Conservation (phyloP, 2,113 vertebrate genomes). For the Ciconia stormi region DNA sequence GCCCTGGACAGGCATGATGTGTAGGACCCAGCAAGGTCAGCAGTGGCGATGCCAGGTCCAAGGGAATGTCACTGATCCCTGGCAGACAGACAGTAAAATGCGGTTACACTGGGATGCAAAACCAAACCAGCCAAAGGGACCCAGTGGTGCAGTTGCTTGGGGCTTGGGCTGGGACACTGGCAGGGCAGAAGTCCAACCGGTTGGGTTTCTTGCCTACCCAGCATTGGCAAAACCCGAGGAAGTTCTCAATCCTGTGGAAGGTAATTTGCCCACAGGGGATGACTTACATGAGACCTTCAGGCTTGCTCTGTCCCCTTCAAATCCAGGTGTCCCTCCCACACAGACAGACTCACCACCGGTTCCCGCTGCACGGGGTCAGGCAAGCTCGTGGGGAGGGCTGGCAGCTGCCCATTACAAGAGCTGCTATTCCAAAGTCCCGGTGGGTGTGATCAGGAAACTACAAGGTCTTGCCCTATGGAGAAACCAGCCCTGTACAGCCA, state of each 20-base stretch:
- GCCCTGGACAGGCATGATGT: background rate
- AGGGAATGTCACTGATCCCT: background rate
- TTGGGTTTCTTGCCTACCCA: background rate
- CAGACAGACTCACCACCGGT: background rate
- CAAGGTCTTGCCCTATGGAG: background rate
- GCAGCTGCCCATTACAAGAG: background rate
- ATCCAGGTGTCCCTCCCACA: background rate
- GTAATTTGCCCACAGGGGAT: background rate
- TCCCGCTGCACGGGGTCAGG: background rate
- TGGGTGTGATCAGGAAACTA: background rate
- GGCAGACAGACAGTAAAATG: background rate
- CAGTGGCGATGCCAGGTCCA: background rate
- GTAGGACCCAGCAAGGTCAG: background rate
- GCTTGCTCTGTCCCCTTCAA: background rate
- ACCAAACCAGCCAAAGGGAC: background rate
- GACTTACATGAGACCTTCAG: background rate
- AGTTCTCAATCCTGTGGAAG: rapidly evolving
- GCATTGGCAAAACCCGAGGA: background rate
- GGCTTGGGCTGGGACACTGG: background rate
- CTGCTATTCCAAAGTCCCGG: conserved; percentile 24
- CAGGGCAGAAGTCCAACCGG: background rate
- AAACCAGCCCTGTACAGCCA: background rate
- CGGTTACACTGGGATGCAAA: background rate
- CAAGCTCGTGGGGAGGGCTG: rapidly evolving
- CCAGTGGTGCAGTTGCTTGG: background rate